These are phyloP conservation scores for Zelostemma sp. DNA, from an alignment of 1,140 invertebrate species.

Conservation along the genomic window DNA sequence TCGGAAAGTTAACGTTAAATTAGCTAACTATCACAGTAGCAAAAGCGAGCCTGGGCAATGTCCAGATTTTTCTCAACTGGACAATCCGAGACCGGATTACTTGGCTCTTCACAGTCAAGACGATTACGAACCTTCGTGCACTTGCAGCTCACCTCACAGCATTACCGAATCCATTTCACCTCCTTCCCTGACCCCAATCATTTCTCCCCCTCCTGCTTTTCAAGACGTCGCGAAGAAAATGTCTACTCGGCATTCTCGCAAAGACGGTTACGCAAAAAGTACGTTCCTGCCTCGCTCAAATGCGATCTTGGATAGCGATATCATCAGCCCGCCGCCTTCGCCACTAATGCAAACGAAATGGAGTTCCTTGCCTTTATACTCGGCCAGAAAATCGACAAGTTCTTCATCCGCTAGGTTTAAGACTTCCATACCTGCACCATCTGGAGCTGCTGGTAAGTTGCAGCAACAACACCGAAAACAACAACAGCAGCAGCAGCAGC, in stretches of 20 bases:
- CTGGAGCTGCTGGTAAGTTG: constrained; percentile 16
- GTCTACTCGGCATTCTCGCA: constrained; percentile 49
- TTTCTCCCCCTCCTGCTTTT: constrained; percentile 75
- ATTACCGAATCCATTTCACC: constrained; percentile 70
- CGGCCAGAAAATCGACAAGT: constrained; percentile 43
- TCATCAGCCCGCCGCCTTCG: constrained; percentile 70
- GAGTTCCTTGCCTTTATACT: constrained; percentile 57
- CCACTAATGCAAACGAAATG: constrained; percentile 60
- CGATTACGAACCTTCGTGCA: constrained; percentile 59
- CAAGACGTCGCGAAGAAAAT: constrained; percentile 68
- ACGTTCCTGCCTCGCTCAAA: constrained; percentile 72
- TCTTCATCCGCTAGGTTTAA: constrained; percentile 44
- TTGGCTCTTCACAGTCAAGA: constrained; percentile 61
- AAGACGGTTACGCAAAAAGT: constrained; percentile 60
- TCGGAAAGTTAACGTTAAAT: constrained; percentile 66
- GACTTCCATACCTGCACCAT: constrained; percentile 38
- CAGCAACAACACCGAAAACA: constrained; percentile 29
- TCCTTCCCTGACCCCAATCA: constrained; percentile 73
- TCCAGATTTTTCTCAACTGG: constrained; percentile 49
- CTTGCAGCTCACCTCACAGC: constrained; percentile 65
- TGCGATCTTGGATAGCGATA: constrained; percentile 72
- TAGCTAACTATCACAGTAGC: constrained; percentile 72
- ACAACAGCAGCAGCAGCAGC: constrained; percentile 37
- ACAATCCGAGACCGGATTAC: constrained; percentile 62
- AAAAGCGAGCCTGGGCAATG: constrained; percentile 72